Base-by-base conservation (phyloP, 1,140 invertebrate species). In the Drosophila pallidifrons region DNA sequence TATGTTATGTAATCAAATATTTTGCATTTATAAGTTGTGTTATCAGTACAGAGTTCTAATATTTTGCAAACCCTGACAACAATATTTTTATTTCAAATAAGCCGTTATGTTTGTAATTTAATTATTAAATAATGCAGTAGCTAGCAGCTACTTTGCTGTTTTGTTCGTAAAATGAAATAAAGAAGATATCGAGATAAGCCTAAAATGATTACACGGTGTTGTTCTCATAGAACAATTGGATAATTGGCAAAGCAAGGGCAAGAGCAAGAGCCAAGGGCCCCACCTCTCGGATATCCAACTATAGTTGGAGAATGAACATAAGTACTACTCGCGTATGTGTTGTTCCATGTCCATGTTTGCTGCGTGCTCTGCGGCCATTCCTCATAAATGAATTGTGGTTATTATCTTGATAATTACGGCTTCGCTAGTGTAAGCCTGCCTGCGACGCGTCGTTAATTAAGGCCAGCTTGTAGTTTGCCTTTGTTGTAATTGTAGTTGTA, bases 351-450 rank as follows among this genome's bases (percentile, higher is more conserved):
- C 6, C 55, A 46, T 25, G 52, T 43, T 13, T n/a, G 10, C 64
- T 77, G 81, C 81, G 83, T 83, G 81, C 49, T 71, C 11, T 28
- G 30, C 11, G 78, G 66, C 66, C 74, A 86, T 85, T 78, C 38
- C 58, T 75, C 58, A 74, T 64, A 66, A 46, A 58, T 68, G 64
- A 61, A 66, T 70, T 82, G 52, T 49, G 82, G 76, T 85, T 69
- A 73, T 86, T 85, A 85, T 85, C 81, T 73, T 51, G 61, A 64
- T 77, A 86, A 85, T 85, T 86, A 85, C 76, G 51, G 59, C 43
- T 28, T 46, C 67, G 41, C 65, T 81, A 77, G 71, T 85, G 82
- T 85, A 70, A 77, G 83, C 76, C 69, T 78, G 75, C 30, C 74
- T 77, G 20, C 35, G 35, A 38, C 35, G 35, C 43, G 60, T 60